Base-by-base conservation (phyloP, 2,888 invertebrate species). In the Mythimna impura region DNA sequence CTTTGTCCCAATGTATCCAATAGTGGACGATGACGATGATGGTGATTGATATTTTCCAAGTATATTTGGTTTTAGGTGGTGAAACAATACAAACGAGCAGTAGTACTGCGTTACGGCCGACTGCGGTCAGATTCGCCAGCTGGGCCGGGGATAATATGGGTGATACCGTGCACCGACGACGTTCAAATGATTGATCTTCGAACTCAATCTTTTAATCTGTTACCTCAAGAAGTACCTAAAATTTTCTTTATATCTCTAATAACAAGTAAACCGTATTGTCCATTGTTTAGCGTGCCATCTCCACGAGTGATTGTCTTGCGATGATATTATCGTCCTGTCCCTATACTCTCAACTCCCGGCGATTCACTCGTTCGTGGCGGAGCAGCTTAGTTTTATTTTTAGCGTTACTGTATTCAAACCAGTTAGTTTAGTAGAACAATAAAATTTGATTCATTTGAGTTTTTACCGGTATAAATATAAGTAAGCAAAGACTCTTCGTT, bases 131-230 rank as follows among this genome's bases (percentile, higher is more conserved):
- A 91, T 63, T 92, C 91, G 0, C 93, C 93, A 10, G 90, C 89
- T 2, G 98, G 98, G 0, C 97, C 98, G 57, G 98, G 98, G 10
- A 97, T 99, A 86, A 98, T 99, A 92, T 99, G 99, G 95, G 97
- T 99, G 9, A 95, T 99, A 76, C 99, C 99, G 0, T 99, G 99
- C 93, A 98, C 99, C 62, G 99, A 99, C 92, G 97, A 97, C 72
- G 98, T 98, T 89, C 97, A 97, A 47, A 98, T 98, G 89, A 98
- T 99, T 52, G 99, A 99, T 93, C 95, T 99, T 71, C 97, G 99
- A 80, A 99, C 99, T 0, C 98, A 99, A 10, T 98, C 99, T 0
- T 99, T 99, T 90, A 98, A 99, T 95, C 98, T 99, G 17, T 98
- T 98, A 52, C 98, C 98, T 0, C 99, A 99, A 96, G 99, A 99